These are phyloP conservation scores for Glaucidium brasilianum DNA, from an alignment of 2,113 vertebrate species.

Conservation along the genomic window DNA sequence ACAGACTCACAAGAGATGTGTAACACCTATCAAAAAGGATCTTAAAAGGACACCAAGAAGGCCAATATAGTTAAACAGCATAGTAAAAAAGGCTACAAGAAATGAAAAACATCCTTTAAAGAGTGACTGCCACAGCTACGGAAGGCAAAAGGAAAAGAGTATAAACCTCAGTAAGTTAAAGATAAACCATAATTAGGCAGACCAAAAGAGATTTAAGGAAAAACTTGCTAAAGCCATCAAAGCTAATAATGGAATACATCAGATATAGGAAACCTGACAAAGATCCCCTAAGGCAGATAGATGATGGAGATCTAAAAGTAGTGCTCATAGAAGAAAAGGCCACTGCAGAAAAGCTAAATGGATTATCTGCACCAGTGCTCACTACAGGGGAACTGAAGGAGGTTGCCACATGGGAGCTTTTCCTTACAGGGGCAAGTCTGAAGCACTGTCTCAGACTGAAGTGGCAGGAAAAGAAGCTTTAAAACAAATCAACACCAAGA, in stretches of 20 bases:
- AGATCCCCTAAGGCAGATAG: constrained; percentile 2
- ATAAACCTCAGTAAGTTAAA: constrained; percentile 18
- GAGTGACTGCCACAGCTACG: background rate
- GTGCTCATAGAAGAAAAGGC: background rate
- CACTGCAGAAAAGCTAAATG: background rate
- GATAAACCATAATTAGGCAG: constrained; percentile 24
- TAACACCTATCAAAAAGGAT: background rate
- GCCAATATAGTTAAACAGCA: background rate
- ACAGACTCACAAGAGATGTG: background rate
- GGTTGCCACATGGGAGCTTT: background rate
- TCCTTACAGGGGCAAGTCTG: background rate
- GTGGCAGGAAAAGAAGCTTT: background rate
- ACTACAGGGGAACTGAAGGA: background rate
- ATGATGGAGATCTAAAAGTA: constrained; percentile 20
- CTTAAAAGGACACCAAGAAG: background rate
- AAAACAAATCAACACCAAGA: background rate
- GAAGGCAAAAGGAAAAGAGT: background rate
- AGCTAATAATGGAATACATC: constrained; percentile 16
- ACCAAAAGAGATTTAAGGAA: constrained; percentile 18
- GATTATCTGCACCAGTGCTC: background rate
- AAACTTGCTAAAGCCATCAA: constrained; percentile 37
- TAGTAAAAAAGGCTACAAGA: background rate
- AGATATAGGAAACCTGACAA: constrained; percentile 27
- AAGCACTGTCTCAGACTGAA: background rate
- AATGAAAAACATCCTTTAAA: background rate